Evolutionary conservation across 2,113 vertebrate species (phyloP).

Genomic region (Amazona vittata): DNA sequence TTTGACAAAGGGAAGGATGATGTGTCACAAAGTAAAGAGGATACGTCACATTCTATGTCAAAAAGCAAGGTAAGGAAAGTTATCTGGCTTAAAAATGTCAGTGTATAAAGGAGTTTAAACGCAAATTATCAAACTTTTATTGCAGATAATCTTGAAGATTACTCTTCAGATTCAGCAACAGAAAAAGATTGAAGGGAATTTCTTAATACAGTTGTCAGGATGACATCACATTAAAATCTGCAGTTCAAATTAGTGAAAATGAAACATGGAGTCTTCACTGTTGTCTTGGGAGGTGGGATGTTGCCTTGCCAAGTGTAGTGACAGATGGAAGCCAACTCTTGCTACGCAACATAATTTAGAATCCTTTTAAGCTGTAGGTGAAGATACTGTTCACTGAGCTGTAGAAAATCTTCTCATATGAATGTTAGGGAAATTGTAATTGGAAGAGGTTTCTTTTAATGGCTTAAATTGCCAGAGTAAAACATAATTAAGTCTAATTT

Average conservation of each 20-base stretch:
- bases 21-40: slow-evolving; percentile 86
- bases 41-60: slow-evolving; percentile 88
- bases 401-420: not conserved
- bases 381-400: not conserved
- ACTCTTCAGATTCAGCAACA: not conserved
- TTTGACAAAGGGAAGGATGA: slow-evolving; percentile 94
- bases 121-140: not conserved
- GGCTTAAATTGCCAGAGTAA: not conserved
- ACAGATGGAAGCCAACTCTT: not conserved
- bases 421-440: not conserved
- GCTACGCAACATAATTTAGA: not conserved
- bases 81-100: not conserved
- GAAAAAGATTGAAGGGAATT: not conserved
- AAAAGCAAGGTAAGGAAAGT: slow-evolving; percentile 92
- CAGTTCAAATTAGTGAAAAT: not conserved
- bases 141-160: not conserved
- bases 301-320: not conserved
- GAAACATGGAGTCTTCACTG: not conserved
- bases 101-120: not conserved
- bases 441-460: not conserved
- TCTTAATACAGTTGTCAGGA: not conserved
- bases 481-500: not conserved
- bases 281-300: not conserved
- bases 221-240: not conserved
- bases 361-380: not conserved